Conservation (phyloP, 2,888 invertebrate genomes). For the Phengaris alcon region DNA sequence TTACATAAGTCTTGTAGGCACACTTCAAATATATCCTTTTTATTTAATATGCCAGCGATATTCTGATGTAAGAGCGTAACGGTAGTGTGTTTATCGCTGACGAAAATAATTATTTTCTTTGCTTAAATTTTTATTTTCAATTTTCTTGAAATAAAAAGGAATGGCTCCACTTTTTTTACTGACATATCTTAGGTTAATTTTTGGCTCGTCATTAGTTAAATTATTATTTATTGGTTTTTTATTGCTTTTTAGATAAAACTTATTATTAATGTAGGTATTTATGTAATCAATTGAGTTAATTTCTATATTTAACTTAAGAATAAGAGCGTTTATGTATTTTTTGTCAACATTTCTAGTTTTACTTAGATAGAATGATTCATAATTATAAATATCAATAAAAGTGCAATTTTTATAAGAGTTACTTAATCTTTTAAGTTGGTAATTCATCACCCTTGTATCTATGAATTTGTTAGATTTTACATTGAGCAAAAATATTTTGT, state of each 20-base stretch:
- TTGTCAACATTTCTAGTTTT: background rate
- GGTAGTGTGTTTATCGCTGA: background rate
- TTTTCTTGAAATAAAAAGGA: constrained; percentile 25
- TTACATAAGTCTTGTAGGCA: background rate
- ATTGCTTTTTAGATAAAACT: background rate
- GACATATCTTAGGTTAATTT: background rate
- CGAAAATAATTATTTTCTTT: constrained; percentile 6
- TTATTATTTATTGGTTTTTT: background rate
- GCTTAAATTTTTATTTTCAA: background rate
- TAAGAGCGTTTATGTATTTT: background rate
- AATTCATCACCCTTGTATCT: too few relatives aligned
- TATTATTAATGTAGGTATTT: background rate
- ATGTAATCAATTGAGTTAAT: constrained; percentile 3
- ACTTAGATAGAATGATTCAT: background rate
- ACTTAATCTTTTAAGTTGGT: background rate
- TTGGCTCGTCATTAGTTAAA: background rate
- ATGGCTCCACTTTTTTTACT: constrained; percentile 15
- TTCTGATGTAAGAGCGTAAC: constrained; percentile 28
- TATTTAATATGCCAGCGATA: constrained; percentile 24
- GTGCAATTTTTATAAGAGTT: background rate
- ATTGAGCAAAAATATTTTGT: too few relatives aligned
- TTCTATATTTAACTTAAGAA: constrained; percentile 22
- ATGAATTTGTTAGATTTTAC: too few relatives aligned
- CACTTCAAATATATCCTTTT: constrained; percentile 2
- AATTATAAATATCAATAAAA: background rate